phyloP scores from a whole-genome alignment of 2,113 vertebrate genomes.

The Uropsilus gracilis region DNA sequence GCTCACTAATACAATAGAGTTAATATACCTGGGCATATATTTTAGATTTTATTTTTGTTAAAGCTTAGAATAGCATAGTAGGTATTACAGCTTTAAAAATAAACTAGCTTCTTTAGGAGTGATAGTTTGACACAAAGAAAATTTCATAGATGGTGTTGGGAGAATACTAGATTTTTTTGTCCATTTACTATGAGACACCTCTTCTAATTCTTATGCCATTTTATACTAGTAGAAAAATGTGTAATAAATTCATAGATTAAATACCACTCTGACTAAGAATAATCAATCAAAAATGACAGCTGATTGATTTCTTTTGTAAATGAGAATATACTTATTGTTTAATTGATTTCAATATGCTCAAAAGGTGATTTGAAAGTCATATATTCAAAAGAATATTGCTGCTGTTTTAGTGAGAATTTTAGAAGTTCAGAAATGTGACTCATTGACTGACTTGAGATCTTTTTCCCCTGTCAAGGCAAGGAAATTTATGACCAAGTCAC shows the following conservation, averaged over 20 bases:
- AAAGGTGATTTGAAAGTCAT: slow-evolving; percentile 84
- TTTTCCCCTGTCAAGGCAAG: slow-evolving; percentile 44
- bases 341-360: slow-evolving; percentile 84
- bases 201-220: slow-evolving; percentile 79
- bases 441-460: slow-evolving; percentile 54
- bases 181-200: slow-evolving; percentile 71
- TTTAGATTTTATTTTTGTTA: slow-evolving; percentile 53
- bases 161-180: slow-evolving; percentile 68
- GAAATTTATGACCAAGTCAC: slow-evolving; percentile 58
- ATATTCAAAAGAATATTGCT: slow-evolving; percentile 72
- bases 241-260: slow-evolving; percentile 86
- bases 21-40: background rate
- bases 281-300: slow-evolving; percentile 85
- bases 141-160: slow-evolving; percentile 58
- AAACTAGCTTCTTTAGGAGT: slow-evolving; percentile 67
- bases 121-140: slow-evolving; percentile 55
- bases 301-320: slow-evolving; percentile 85
- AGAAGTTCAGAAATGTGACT: slow-evolving; percentile 71
- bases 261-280: slow-evolving; percentile 77
- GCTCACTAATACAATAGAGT: background rate
- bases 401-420: slow-evolving; percentile 68
- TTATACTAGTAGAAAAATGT: slow-evolving; percentile 82
- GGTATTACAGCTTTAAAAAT: slow-evolving; percentile 64
- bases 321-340: slow-evolving; percentile 82
- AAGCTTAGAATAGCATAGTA: slow-evolving; percentile 63